Evolutionary conservation across 2,797 vertebrate species (phyloP).

Genomic region (Carcharodon carcharias): DNA sequence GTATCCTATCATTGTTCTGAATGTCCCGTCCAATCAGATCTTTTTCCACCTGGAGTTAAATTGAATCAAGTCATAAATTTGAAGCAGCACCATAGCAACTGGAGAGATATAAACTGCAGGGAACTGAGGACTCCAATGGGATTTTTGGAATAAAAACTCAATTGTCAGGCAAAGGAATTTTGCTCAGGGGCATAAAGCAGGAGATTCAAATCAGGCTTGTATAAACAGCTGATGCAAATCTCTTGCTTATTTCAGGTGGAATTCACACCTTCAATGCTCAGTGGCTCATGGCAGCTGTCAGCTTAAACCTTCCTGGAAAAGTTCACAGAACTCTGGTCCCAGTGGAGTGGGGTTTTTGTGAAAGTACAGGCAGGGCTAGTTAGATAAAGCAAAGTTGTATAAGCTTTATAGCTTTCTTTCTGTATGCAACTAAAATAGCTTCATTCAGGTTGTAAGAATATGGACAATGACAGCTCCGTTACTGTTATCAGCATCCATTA

Average conservation of each 20-base stretch:
- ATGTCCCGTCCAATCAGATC: background rate
- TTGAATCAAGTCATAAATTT: background rate
- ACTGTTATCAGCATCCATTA: background rate
- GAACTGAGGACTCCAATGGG: background rate
- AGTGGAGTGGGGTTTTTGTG: background rate
- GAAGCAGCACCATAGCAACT: background rate
- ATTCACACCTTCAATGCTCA: background rate
- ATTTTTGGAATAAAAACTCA: constrained; percentile 13
- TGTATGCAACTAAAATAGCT: background rate
- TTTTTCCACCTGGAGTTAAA: background rate
- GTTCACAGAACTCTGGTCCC: background rate
- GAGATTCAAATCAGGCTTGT: background rate
- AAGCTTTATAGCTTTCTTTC: background rate
- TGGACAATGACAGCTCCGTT: background rate
- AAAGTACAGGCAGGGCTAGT: background rate
- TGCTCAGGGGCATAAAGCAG: background rate
- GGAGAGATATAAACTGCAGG: background rate
- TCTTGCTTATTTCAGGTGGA: constrained; percentile 9
- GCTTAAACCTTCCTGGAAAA: background rate
- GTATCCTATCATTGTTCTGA: background rate
- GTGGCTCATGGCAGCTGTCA: background rate
- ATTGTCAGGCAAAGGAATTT: background rate
- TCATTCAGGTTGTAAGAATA: background rate
- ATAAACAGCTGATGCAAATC: background rate
- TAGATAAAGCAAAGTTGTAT: background rate